Evolutionary conservation across 2,797 vertebrate genomes (phyloP).

Genomic region (Cynodonichthys magdalenae): DNA sequence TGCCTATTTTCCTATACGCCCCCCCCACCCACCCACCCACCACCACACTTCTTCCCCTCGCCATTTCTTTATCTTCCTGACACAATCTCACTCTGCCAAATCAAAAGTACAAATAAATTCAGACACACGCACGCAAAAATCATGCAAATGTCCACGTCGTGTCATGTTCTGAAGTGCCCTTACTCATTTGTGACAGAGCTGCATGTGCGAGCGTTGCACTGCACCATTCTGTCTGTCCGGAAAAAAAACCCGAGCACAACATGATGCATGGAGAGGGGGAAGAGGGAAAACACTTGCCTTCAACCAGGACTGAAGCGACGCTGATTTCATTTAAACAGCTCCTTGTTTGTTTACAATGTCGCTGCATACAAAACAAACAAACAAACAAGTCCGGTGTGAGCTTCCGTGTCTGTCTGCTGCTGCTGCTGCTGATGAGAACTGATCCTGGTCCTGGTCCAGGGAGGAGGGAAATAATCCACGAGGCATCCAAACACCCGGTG

Average conservation of each 20-base stretch:
- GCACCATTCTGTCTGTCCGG: conserved; percentile 69
- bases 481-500: conserved; percentile 44
- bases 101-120: not conserved
- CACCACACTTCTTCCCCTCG: conserved; percentile 3
- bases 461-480: conserved; percentile 63
- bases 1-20: not conserved
- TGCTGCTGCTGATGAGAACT: conserved; percentile 43
- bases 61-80: conserved; percentile 7
- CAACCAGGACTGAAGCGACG: conserved; percentile 40
- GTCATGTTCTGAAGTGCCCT: conserved; percentile 24
- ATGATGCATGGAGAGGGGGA: conserved; percentile 57
- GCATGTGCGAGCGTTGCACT: conserved; percentile 67
- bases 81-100: not conserved
- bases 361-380: conserved; percentile 41
- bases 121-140: not conserved
- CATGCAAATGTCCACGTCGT: conserved; percentile 7
- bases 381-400: conserved; percentile 35
- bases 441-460: conserved; percentile 3
- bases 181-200: conserved; percentile 21
- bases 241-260: conserved; percentile 46
- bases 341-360: conserved; percentile 49
- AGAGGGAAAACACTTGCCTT: conserved; percentile 58
- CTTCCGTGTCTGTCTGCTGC: conserved; percentile 33
- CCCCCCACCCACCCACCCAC: no score
- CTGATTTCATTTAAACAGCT: conserved; percentile 39